phyloP scores from a whole-genome alignment of 2,113 vertebrate species.

The Megaleporinus macrocephalus region DNA sequence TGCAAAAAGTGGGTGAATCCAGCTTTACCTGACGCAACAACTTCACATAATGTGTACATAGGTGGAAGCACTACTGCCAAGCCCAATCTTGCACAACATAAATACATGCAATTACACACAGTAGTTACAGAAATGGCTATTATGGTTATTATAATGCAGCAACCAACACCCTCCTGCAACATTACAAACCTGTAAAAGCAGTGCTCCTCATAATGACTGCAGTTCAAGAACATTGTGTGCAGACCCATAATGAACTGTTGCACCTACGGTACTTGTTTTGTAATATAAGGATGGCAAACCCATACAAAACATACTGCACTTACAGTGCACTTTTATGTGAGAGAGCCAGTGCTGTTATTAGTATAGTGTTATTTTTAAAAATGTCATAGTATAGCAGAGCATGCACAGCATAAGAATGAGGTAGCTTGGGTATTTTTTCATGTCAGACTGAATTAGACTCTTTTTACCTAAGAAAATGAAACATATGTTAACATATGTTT shows the following conservation, averaged over 20 bases:
- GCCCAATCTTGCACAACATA: not conserved
- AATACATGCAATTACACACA: not conserved
- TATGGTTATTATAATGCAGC: not conserved
- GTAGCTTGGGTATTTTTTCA: too few species aligned
- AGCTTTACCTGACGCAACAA: not conserved
- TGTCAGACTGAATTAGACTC: not conserved
- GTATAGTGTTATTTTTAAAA: not conserved
- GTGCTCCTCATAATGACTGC: not conserved
- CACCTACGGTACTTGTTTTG: not conserved
- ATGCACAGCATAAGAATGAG: not conserved
- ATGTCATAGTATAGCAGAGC: not conserved
- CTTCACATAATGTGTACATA: not conserved
- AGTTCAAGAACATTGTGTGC: not conserved
- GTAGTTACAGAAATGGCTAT: not conserved
- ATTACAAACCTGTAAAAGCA: not conserved
- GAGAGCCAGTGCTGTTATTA: too few species aligned
- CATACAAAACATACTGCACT: not conserved
- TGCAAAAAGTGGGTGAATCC: conserved; percentile 1
- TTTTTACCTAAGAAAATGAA: not conserved
- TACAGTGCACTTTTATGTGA: not conserved
- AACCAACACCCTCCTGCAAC: not conserved
- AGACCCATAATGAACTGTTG: not conserved
- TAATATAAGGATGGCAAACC: not conserved
- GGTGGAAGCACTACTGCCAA: not conserved
- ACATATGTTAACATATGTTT: not conserved